Evolutionary conservation across 30 jellyfish, hydroid and myxozoan species (phyloP).

Genomic region (Aurelia aurita complex sp. Pacific): DNA sequence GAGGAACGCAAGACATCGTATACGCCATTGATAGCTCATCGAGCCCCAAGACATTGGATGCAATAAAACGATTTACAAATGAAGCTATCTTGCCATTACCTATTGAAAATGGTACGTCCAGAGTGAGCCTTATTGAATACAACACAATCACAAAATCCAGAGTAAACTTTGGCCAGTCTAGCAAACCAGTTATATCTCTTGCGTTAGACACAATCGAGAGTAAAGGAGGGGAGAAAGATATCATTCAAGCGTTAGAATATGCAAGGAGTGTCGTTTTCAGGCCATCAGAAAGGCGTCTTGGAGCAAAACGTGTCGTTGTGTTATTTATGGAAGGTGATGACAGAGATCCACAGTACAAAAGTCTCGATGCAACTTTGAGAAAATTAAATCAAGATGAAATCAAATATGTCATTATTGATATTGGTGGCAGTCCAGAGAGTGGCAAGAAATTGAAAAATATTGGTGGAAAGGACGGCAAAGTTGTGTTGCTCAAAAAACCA

Average conservation of each 20-base stretch:
- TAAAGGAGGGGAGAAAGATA: conserved; percentile 38
- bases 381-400: conserved; percentile 21
- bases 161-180: background rate
- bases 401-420: conserved; percentile 19
- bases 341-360: background rate
- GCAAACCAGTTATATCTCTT: conserved; percentile 4
- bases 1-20: conserved; percentile 35
- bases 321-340: conserved; percentile 39
- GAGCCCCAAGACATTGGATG: background rate
- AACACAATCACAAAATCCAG: background rate
- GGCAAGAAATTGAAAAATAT: background rate
- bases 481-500: background rate
- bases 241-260: conserved; percentile 25
- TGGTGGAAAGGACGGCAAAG: conserved; percentile 31
- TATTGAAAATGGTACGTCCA: conserved; percentile 6
- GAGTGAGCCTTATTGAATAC: conserved; percentile 36
- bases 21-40: conserved; percentile 65
- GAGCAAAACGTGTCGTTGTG: conserved; percentile 30
- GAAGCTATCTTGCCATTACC: conserved; percentile 31
- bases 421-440: conserved; percentile 23
- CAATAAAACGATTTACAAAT: conserved; percentile 29
- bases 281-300: conserved; percentile 6
- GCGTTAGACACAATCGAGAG: conserved; percentile 38
- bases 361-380: background rate
- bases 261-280: conserved; percentile 10